A percentile compares a stretch with the other conserved stretches of the same genome.
Evolutionary conservation across 2,113 vertebrate species (phyloP).

Genomic region (Pseudopodoces humilis): DNA sequence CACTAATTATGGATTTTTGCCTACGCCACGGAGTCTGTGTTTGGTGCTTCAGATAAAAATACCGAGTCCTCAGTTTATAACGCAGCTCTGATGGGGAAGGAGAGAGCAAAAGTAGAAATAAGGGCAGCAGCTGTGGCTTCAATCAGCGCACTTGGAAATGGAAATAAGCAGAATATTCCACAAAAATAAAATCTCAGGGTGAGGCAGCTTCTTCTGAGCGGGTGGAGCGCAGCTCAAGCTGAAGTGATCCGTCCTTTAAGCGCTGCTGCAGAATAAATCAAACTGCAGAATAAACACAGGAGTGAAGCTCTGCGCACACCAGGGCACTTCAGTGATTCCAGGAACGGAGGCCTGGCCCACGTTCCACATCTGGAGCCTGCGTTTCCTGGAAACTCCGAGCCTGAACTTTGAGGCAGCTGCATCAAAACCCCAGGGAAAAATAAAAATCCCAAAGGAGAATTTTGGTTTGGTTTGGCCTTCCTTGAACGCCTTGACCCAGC

Average conservation of each 20-base stretch:
- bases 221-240: neutral
- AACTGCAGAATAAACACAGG: rapidly evolving
- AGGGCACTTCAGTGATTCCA: rapidly evolving
- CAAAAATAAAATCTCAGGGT: neutral
- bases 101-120: constrained; percentile 25
- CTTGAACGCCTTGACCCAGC: rapidly evolving
- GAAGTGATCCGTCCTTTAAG: rapidly evolving
- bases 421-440: neutral
- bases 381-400: neutral
- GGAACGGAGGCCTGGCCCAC: neutral
- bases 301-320: neutral
- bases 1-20: constrained; percentile 34
- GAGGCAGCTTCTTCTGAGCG: neutral
- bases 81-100: neutral
- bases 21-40: constrained; percentile 16
- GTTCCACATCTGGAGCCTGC: neutral
- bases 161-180: neutral
- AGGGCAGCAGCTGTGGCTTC: constrained; percentile 44
- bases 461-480: neutral
- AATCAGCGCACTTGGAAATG: neutral
- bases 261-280: neutral
- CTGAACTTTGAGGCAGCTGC: neutral
- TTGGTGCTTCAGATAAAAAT: constrained; percentile 53
- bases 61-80: neutral
- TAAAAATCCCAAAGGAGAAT: neutral